Conservation (phyloP, 1,140 invertebrate species). For the Zaprionus tsacasi region DNA sequence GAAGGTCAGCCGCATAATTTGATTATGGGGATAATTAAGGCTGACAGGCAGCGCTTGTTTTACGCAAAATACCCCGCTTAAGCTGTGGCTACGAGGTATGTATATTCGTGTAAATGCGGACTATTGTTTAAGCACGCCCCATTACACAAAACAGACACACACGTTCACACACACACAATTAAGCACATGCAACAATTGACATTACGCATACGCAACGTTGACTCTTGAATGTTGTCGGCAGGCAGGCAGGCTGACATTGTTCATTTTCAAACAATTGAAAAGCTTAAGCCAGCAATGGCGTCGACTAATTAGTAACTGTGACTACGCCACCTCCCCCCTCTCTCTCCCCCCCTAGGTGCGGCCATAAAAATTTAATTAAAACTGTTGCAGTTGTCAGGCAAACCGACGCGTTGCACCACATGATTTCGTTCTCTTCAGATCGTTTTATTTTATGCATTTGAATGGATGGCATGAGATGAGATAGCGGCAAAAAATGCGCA, state of each 20-base stretch:
- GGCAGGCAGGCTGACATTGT: constrained; percentile 5
- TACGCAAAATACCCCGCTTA: not conserved
- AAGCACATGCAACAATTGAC: constrained; percentile 8
- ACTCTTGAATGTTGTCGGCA: not conserved
- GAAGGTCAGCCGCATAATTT: not conserved
- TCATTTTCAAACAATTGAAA: constrained; percentile 36
- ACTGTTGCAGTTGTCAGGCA: constrained; percentile 41
- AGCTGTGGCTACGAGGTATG: constrained; percentile 1
- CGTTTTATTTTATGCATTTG: constrained; percentile 35
- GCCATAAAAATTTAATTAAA: constrained; percentile 56
- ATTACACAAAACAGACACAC: not conserved
- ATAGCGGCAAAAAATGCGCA: not conserved
- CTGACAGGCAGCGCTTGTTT: not conserved
- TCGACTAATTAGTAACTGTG: constrained; percentile 35
- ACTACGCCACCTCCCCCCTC: not conserved
- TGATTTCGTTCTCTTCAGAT: constrained; percentile 18
- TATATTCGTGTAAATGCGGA: not conserved
- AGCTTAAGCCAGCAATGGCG: constrained; percentile 34
- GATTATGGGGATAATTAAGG: not conserved
- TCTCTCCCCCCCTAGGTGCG: not conserved
- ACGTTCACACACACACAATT: not conserved
- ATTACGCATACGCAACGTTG: constrained; percentile 46
- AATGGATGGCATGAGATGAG: constrained; percentile 8
- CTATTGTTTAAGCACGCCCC: constrained; percentile 23
- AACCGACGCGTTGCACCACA: constrained; percentile 33